Evolutionary conservation across 1,140 invertebrate species (phyloP), one percentile per base, ranked within the genome.

Genomic region (Paraescarpia echinospica): DNA sequence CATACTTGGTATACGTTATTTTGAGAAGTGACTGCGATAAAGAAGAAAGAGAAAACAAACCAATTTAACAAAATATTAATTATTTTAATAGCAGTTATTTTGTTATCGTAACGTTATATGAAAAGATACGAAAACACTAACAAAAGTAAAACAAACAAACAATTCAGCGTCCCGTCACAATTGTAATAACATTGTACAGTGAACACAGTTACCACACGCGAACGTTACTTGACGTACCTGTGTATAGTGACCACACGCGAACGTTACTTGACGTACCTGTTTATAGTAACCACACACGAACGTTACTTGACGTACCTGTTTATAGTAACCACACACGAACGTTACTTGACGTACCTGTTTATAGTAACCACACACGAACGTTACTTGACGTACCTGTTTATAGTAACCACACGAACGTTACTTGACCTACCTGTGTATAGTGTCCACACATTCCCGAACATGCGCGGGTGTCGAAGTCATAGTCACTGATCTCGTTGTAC

Each of bases 361-460:
- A 31, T 77, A 77, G 59, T 77, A 31, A n/a, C n/a, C 59, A 77
- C 59, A 77, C 59, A 77, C 22, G 9, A 77, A 77, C 59, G 59
- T 77, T 77, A 27, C 59, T 77, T 12, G 59, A 27, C 59, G 59
- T 5, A 77, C 59, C 59, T 77, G 59, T 77, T 6, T 77, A 31
- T 77, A 77, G 59, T 1, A 31, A 12, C 9, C 59, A 77, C 59
- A 77, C 22, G 4, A 77, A 77, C 59, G 59, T 5, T 77, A 27
- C 59, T 77, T 12, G 59, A 27, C 59, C 8, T 77, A 94, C 35
- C 93, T 94, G 94, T 2, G 94, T 94, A 91, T 94, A 94, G 89
- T 94, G 94, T 31, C 94, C 94, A 88, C 92, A 93, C 8, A 93
- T 92, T 14, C 93, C 91, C 34, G 34, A 35, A 34, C 91, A 91